Evolutionary conservation across 2,113 vertebrate genomes (phyloP), one percentile per base, ranked within the genome.

Genomic region (Paramisgurnus dabryanus): DNA sequence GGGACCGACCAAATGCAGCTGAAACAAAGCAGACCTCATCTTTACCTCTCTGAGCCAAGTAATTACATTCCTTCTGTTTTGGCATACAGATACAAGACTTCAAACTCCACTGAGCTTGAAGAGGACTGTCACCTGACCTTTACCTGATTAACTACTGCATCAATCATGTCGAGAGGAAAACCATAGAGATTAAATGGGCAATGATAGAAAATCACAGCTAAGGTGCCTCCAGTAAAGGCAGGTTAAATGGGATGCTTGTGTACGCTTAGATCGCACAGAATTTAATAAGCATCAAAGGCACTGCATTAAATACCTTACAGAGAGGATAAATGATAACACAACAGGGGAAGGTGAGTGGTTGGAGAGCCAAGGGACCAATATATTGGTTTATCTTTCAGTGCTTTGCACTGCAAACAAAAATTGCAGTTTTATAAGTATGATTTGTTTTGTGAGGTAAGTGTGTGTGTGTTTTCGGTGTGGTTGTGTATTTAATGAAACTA

Each of bases 81-180:
- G 65, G 65, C 55, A 58, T 78, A 65, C 39, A 57, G 74, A 82
- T 67, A 66, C 55, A 65, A 67, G 40, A 53, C 50, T 79, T 43
- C 41, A 61, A 47, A 63, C 40, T 22, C 18, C 45, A 40, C 67
- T 34, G 22, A 49, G 55, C 61, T 60, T 47, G 11, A 41, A 34
- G 6, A 77, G 67, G 10, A 45, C 18, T 47, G 76, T 82, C 73
- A 82, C 22, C 47, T 71, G 7, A 58, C 74, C 39, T 82, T 57
- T 71, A 15, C 60, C 34, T 78, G 77, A 82, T 82, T 82, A 82
- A 63, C 60, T 15, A 72, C 41, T 49, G 13, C 74, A 82, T 82
- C 70, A 72, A 66, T 82, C 80, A 47, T 50, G 50, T 67, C 68
- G 47, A 40, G 13, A 77, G 70, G 10, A 78, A 78, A 78, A 66